phyloP scores from a whole-genome alignment of 92 coral and sea anemone genomes.

The Micromussa lordhowensis region DNA sequence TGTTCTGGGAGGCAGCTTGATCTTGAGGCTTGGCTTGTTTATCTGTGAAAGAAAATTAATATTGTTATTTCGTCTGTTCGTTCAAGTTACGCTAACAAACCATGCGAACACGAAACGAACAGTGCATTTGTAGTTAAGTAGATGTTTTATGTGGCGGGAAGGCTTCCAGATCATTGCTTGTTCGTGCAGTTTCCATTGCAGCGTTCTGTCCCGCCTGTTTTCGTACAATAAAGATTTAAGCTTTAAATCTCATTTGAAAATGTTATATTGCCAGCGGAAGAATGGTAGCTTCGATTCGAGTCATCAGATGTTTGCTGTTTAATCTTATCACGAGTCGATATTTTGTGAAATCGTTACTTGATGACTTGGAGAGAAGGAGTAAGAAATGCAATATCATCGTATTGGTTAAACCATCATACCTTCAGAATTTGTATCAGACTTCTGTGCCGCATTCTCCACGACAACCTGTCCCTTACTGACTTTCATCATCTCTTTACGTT shows the following conservation, averaged over 20 bases:
- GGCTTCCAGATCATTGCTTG: neutral
- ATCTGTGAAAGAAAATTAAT: constrained; percentile 1
- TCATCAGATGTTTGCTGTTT: neutral
- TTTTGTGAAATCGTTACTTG: neutral
- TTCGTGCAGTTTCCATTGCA: no score
- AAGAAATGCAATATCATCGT: neutral
- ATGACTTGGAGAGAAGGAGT: neutral
- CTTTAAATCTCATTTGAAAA: no score
- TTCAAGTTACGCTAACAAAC: neutral
- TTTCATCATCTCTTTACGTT: constrained; percentile 59
- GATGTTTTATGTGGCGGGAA: no score
- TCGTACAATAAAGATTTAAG: neutral
- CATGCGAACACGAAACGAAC: neutral
- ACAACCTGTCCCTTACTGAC: constrained; percentile 71
- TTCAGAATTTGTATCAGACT: constrained; percentile 37
- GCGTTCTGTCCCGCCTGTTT: neutral
- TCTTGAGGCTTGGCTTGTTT: constrained; percentile 7
- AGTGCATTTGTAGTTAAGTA: neutral
- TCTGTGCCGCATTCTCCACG: constrained; percentile 56
- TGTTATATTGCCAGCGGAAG: no score
- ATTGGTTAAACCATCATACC: neutral
- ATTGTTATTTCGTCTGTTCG: no score
- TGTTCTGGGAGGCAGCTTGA: constrained; percentile 13
- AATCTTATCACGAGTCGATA: neutral
- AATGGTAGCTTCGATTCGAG: neutral